Evolutionary conservation across 2,888 invertebrate genomes (phyloP).

Genomic region (Andrena haemorrhoa): DNA sequence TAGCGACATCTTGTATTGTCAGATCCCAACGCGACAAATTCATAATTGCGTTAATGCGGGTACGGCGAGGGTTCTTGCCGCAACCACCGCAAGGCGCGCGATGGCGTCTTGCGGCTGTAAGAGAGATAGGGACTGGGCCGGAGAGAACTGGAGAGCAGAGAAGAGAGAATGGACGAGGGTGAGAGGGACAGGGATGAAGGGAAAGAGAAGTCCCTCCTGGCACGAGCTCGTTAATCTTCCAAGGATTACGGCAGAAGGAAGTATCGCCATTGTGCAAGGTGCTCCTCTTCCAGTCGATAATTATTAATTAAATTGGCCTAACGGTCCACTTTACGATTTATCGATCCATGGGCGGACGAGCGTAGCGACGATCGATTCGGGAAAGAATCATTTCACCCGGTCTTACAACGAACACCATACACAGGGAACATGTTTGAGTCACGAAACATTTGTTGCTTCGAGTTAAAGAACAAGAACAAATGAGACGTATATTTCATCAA

Average conservation of each 20-base stretch:
- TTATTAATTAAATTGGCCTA: conserved; percentile 80
- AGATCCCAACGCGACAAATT: conserved; percentile 84
- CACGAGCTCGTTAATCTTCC: conserved; percentile 82
- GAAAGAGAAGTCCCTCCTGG: conserved; percentile 68
- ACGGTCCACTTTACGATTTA: conserved; percentile 66
- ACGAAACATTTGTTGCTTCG: no score
- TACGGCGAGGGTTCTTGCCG: conserved; percentile 78
- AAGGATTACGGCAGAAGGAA: conserved; percentile 79
- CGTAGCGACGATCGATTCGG: neutral
- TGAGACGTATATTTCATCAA: no score
- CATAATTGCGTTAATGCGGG: conserved; percentile 84
- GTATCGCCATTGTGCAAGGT: conserved; percentile 76
- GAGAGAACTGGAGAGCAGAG: conserved; percentile 46
- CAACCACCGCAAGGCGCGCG: conserved; percentile 81
- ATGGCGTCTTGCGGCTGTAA: conserved; percentile 78
- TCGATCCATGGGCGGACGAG: conserved; percentile 26
- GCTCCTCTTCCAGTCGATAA: conserved; percentile 74
- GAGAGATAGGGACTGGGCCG: conserved; percentile 61
- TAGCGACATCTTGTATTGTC: conserved; percentile 84
- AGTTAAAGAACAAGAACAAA: no score
- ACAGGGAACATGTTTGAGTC: no score
- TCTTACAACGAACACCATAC: no score
- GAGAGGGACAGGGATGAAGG: conserved; percentile 28
- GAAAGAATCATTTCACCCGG: neutral
- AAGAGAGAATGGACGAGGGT: conserved; percentile 44